phyloP scores from a whole-genome alignment of 92 coral and sea anemone species.

The Micromussa lordhowensis region DNA sequence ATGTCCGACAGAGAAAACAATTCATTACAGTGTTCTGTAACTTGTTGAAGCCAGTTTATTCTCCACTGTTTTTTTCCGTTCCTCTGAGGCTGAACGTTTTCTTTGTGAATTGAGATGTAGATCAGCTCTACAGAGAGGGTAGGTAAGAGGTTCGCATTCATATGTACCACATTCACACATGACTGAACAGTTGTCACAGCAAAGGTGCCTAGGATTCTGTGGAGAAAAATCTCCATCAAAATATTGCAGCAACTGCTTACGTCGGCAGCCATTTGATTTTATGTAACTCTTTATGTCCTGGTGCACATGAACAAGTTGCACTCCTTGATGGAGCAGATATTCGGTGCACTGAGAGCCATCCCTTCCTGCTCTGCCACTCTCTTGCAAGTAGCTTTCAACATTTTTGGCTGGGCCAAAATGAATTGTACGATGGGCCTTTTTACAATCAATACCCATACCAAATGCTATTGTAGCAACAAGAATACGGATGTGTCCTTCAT shows the following conservation, averaged over 20 bases:
- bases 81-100: not conserved
- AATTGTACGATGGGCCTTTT: not conserved
- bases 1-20: slow-evolving; percentile 46
- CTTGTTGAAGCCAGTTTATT: slow-evolving; percentile 18
- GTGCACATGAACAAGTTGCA: slow-evolving; percentile 29
- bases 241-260: slow-evolving; percentile 47
- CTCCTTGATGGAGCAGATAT: slow-evolving; percentile 47
- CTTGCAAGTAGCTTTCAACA: not conserved
- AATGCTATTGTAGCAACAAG: not conserved
- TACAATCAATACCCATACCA: not conserved
- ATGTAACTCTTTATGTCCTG: not conserved
- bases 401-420: slow-evolving; percentile 5
- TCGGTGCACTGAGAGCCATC: slow-evolving; percentile 64
- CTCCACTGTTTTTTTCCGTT: not conserved
- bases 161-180: slow-evolving; percentile 35
- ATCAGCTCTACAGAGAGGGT: slow-evolving; percentile 5
- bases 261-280: slow-evolving; percentile 31
- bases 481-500: not conserved
- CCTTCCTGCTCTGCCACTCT: slow-evolving; percentile 55
- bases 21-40: not conserved
- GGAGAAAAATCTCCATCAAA: slow-evolving; percentile 18
- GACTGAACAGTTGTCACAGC: slow-evolving; percentile 66
- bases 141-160: slow-evolving; percentile 30
- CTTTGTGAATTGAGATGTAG: no score
- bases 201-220: slow-evolving; percentile 19